Conservation (phyloP, 2,888 invertebrate genomes). For the Bellardia pandia region DNA sequence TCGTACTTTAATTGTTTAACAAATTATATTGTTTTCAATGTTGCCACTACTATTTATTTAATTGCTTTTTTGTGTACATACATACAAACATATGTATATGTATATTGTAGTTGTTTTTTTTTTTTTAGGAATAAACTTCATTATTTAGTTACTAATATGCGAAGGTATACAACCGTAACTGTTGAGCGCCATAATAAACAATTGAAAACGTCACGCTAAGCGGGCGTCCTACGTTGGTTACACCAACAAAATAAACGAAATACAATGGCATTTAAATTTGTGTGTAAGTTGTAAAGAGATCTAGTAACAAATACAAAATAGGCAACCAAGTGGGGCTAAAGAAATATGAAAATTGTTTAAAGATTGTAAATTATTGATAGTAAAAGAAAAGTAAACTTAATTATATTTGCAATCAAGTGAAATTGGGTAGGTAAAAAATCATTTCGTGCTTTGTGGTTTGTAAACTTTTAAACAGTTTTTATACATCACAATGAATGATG, state of each 20-base stretch:
- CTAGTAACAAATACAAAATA: not conserved
- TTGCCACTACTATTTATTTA: slow-evolving; percentile 51
- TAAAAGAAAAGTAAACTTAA: slow-evolving; percentile 32
- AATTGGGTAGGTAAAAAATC: not conserved
- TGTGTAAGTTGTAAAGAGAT: not conserved
- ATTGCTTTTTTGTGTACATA: slow-evolving; percentile 44
- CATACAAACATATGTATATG: not conserved
- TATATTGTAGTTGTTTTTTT: slow-evolving; percentile 14
- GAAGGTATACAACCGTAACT: slow-evolving; percentile 73
- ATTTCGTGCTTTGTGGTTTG: not conserved
- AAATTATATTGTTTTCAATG: slow-evolving; percentile 44
- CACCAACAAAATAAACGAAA: not conserved
- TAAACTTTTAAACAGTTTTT: too few relatives aligned
- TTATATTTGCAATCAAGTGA: slow-evolving; percentile 4
- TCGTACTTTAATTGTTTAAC: slow-evolving; percentile 41
- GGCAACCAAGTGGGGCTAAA: not conserved
- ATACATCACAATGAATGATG: too few relatives aligned
- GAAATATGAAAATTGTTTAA: slow-evolving; percentile 16
- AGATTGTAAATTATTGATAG: slow-evolving; percentile 36
- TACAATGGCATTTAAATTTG: not conserved
- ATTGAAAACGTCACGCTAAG: slow-evolving; percentile 82
- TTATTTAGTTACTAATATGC: slow-evolving; percentile 63
- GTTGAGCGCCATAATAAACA: slow-evolving; percentile 77
- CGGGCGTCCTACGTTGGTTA: slow-evolving; percentile 72
- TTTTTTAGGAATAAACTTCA: slow-evolving; percentile 43